phyloP scores from a whole-genome alignment of 2,797 vertebrate genomes.

The Molossus molossus region DNA sequence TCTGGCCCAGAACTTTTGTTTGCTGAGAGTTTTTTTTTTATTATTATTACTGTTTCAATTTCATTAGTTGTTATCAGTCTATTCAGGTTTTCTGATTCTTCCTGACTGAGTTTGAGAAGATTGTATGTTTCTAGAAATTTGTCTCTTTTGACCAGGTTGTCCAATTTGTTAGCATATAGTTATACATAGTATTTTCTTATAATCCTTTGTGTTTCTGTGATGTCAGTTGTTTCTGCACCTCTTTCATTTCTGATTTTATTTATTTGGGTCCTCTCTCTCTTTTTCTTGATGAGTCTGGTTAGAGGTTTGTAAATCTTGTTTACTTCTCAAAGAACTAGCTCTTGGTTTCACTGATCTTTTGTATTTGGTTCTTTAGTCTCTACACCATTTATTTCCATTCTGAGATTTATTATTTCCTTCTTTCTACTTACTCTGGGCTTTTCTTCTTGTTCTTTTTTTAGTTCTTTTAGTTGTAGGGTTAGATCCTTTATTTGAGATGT shows the following conservation, averaged over 20 bases:
- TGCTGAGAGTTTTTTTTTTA: too few relatives aligned
- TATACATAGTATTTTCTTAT: too few relatives aligned
- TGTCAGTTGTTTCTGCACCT: neutral
- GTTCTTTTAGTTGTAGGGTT: neutral
- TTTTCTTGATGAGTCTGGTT: neutral
- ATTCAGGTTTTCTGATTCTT: neutral
- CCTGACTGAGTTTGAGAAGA: neutral
- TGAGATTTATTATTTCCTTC: neutral
- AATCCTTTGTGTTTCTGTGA: too few relatives aligned
- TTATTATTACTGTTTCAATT: neutral
- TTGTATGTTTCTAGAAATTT: neutral
- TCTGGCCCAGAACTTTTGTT: neutral
- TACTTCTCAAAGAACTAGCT: neutral
- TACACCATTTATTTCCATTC: neutral
- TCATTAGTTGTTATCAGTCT: neutral
- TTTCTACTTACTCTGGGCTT: neutral
- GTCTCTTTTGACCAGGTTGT: neutral
- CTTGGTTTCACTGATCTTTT: neutral
- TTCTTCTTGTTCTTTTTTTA: neutral
- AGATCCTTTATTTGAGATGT: neutral
- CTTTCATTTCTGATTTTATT: neutral
- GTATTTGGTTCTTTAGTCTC: neutral
- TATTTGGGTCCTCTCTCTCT: neutral
- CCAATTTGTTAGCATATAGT: too few relatives aligned
- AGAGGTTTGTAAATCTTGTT: neutral